These are phyloP conservation scores for Oxyura jamaicensis DNA, from an alignment of 2,113 vertebrate genomes.

Conservation along the genomic window DNA sequence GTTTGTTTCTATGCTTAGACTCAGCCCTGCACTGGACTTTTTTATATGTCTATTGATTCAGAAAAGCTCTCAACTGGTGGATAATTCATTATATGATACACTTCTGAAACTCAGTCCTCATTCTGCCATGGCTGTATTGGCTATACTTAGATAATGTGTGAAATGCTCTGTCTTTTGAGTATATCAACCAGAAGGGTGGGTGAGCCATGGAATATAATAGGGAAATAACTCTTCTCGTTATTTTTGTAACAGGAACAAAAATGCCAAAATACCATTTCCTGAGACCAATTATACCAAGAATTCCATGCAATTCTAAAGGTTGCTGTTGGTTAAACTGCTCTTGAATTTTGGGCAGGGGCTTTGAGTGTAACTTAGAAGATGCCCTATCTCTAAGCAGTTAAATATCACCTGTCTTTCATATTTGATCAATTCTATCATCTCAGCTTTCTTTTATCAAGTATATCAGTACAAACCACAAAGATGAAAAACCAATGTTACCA, in stretches of 20 bases:
- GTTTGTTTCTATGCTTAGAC: neutral
- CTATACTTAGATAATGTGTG: neutral
- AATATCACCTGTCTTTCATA: neutral
- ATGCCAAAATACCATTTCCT: neutral
- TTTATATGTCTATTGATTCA: neutral
- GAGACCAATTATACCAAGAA: neutral
- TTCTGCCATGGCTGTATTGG: neutral
- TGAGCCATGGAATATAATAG: neutral
- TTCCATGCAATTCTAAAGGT: neutral
- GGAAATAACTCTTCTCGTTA: neutral
- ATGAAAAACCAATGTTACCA: neutral
- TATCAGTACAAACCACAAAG: conserved; percentile 15
- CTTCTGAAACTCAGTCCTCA: neutral
- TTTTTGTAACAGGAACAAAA: neutral
- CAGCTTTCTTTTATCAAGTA: neutral
- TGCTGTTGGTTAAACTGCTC: neutral
- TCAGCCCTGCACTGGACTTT: neutral
- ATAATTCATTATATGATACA: neutral
- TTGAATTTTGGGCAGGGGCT: neutral
- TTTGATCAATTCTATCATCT: neutral
- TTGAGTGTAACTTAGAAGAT: neutral
- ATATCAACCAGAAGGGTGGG: neutral
- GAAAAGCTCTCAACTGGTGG: neutral
- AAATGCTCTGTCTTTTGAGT: neutral
- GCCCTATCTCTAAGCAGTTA: neutral